Evolutionary conservation across 1,140 invertebrate species (phyloP).

Genomic region (Leptinotarsa texana): DNA sequence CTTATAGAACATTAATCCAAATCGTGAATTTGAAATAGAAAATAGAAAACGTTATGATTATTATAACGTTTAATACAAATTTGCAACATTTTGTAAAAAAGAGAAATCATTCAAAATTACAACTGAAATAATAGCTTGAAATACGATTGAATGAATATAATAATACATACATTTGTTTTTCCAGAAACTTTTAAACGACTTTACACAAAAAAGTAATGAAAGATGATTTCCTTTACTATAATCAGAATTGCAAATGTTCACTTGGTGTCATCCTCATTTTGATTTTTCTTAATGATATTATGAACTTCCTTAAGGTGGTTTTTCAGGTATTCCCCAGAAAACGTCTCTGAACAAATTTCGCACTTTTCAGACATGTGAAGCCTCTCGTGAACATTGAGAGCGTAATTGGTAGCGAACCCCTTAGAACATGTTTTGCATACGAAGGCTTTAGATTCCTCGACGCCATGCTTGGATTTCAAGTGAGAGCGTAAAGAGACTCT

Average conservation of each 20-base stretch:
- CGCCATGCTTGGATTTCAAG: constrained; percentile 43
- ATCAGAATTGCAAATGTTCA: not conserved
- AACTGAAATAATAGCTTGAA: too few relatives aligned
- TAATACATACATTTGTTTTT: too few relatives aligned
- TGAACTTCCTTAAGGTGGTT: constrained; percentile 28
- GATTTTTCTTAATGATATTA: not conserved
- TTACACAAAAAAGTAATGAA: too few relatives aligned
- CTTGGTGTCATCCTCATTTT: not conserved
- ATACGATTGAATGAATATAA: too few relatives aligned
- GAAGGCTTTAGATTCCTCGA: constrained; percentile 39
- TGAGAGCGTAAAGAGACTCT: constrained; percentile 43
- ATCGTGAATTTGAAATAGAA: too few relatives aligned
- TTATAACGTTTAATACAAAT: too few relatives aligned
- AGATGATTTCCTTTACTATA: too few relatives aligned
- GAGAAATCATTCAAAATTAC: too few relatives aligned
- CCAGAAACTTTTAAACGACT: too few relatives aligned
- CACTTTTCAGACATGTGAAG: constrained; percentile 34
- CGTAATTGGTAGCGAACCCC: constrained; percentile 33
- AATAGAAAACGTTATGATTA: too few relatives aligned
- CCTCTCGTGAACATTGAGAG: constrained; percentile 26
- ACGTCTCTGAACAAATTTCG: constrained; percentile 35
- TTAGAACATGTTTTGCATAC: constrained; percentile 43
- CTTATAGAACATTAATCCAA: too few relatives aligned
- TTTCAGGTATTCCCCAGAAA: constrained; percentile 35
- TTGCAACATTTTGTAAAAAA: too few relatives aligned